A percentile compares a stretch with the other conserved stretches of the same genome.
These are phyloP conservation scores for Octopus sinensis DNA, from an alignment of 1,140 invertebrate genomes.

Conservation along the genomic window DNA sequence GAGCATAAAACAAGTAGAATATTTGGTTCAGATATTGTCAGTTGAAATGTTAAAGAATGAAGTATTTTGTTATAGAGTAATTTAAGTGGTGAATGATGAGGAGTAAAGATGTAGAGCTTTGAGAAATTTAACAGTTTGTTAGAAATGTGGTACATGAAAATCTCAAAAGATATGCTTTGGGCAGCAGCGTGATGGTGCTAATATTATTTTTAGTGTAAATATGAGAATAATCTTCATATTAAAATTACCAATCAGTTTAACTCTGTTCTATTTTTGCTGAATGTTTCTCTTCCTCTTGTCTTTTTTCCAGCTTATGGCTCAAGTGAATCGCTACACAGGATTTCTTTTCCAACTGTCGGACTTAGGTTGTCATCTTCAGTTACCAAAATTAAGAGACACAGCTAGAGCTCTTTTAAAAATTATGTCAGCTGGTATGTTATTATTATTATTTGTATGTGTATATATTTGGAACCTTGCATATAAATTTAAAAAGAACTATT, in stretches of 20 bases:
- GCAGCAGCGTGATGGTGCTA: too few species aligned
- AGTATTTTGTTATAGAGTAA: too few species aligned
- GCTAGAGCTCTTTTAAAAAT: slow-evolving; percentile 82
- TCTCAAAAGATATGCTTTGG: too few species aligned
- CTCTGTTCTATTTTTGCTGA: neutral
- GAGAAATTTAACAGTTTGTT: too few species aligned
- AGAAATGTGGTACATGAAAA: too few species aligned
- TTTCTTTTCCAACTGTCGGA: slow-evolving; percentile 91
- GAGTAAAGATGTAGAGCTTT: too few species aligned
- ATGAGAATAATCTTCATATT: neutral
- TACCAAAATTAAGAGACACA: slow-evolving; percentile 78
- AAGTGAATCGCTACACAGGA: slow-evolving; percentile 75
- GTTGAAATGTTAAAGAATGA: too few species aligned
- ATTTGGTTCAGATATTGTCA: too few species aligned
- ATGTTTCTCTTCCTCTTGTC: neutral
- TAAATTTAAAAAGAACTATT: too few species aligned
- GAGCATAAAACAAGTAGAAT: too few species aligned
- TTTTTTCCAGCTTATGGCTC: slow-evolving; percentile 68
- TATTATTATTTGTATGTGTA: neutral
- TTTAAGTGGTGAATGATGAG: too few species aligned
- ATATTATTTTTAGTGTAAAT: neutral
- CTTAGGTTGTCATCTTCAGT: slow-evolving; percentile 76
- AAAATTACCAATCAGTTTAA: neutral
- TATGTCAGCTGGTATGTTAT: slow-evolving; percentile 75
- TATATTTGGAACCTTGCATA: too few species aligned